Base-by-base conservation (phyloP, 2,113 vertebrate species). In the Gambusia affinis region DNA sequence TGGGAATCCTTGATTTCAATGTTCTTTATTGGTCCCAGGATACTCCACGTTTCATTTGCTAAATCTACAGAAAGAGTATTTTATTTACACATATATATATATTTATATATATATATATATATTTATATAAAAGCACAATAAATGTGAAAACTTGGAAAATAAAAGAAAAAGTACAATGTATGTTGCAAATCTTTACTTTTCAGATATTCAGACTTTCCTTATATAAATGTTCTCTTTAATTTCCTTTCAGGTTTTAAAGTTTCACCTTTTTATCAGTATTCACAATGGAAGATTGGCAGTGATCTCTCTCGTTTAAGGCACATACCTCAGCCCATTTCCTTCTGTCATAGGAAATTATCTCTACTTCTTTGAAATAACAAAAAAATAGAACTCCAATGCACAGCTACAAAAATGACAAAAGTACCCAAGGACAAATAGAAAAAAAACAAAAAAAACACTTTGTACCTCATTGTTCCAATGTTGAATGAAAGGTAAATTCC, bases 271-370 rank as follows among this genome's bases (percentile, higher is more conserved):
- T 85, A 89, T 87, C 57, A 91, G 88, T 85, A 91, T 93, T 91
- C 84, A 94, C 91, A 95, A 91, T 87, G 89, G 89, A 91, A 91
- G 90, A 89, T 91, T 95, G 96, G 94, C 94, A 94, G 96, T 94
- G 92, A 91, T 93, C 89, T 83, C 90, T 89, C 90, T 90, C 79
- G 69, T 84, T 94, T 98, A 98, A 99, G 97, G 97, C 98, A 98
- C 97, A 94, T 95, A 96, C 95, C 95, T 96, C 92, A 87, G 87
- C 78, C 39, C 44, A 88, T 86, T 89, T 82, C 88, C 90, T 85
- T 80, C 80, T 76, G 83, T 85, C n/a, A 90, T 91, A 91, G 87
- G 89, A 93, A 91, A 91, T 66, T 10, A 84, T 87, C 88, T 89
- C 84, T 85, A 86, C 83, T 87, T 90, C 78, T 88, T 87, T 85